phyloP scores from a whole-genome alignment of 1,140 invertebrate genomes.

The Pararge aegeria region DNA sequence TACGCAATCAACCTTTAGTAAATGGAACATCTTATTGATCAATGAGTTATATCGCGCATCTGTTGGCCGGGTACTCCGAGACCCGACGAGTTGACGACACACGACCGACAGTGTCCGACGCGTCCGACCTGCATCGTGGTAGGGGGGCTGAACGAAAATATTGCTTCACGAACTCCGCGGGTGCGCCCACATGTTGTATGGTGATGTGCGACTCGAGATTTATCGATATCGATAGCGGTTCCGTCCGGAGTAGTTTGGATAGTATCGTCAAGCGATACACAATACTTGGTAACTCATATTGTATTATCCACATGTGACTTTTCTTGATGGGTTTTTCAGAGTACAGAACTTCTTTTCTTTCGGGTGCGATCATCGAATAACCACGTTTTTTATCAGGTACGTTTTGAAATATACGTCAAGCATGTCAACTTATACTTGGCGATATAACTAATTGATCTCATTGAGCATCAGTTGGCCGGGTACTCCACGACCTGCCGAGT shows the following conservation, averaged over 20 bases:
- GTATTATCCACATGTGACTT: too few species aligned
- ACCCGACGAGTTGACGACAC: constrained; percentile 27
- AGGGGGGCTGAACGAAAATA: constrained; percentile 71
- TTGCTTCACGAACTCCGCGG: constrained; percentile 62
- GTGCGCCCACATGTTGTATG: constrained; percentile 71
- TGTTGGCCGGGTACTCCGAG: constrained; percentile 1
- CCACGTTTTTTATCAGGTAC: too few species aligned
- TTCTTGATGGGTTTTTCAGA: too few species aligned
- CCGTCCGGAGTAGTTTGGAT: too few species aligned
- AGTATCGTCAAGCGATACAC: too few species aligned
- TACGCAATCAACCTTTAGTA: not conserved
- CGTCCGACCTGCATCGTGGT: constrained; percentile 37
- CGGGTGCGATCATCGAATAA: too few species aligned
- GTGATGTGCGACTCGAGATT: constrained; percentile 33
- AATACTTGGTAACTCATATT: too few species aligned
- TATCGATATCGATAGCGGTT: too few species aligned
- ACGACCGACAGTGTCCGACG: constrained; percentile 13
- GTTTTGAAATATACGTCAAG: too few species aligned
- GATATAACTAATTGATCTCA: too few species aligned
- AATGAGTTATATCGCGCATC: constrained; percentile 11
- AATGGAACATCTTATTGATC: constrained; percentile 2
- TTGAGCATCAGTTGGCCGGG: not conserved
- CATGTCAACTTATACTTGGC: too few species aligned
- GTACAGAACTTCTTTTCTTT: too few species aligned
- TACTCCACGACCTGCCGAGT: not conserved